Conservation (phyloP, 2,888 invertebrate species). For the Drosophila longiperda region DNA sequence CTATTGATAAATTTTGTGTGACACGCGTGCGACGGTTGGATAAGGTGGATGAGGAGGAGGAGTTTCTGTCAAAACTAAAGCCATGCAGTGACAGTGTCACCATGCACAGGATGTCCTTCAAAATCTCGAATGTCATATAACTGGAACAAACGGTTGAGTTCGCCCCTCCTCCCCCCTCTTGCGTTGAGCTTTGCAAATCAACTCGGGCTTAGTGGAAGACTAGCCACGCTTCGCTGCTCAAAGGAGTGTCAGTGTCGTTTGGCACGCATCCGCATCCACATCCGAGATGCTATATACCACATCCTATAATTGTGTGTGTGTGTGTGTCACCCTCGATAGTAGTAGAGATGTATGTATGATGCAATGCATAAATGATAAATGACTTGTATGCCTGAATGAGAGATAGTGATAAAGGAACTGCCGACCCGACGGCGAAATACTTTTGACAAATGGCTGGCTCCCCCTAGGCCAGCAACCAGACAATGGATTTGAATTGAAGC, state of each 20-base stretch:
- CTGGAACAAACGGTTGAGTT: slow-evolving; percentile 50
- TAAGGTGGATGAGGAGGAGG: slow-evolving; percentile 7
- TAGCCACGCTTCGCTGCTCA: slow-evolving; percentile 61
- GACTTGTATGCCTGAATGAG: slow-evolving; percentile 69
- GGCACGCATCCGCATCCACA: slow-evolving; percentile 57
- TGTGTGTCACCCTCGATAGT: slow-evolving; percentile 39
- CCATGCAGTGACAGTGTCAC: slow-evolving; percentile 20
- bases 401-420: slow-evolving; percentile 76
- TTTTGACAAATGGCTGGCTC: slow-evolving; percentile 71
- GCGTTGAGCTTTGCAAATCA: slow-evolving; percentile 71
- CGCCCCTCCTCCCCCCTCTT: not conserved
- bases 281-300: slow-evolving; percentile 10
- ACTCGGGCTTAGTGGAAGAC: slow-evolving; percentile 65
- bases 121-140: slow-evolving; percentile 71
- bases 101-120: slow-evolving; percentile 56
- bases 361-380: slow-evolving; percentile 80
- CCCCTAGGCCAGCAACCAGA: slow-evolving; percentile 34
- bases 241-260: slow-evolving; percentile 69
- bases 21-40: slow-evolving; percentile 31
- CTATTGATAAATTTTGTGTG: slow-evolving; percentile 67
- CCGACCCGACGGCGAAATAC: slow-evolving; percentile 61
- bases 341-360: slow-evolving; percentile 42
- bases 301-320: slow-evolving; percentile 23
- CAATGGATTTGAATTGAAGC: slow-evolving; percentile 37
- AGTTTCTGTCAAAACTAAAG: slow-evolving; percentile 55